Percentiles rank a stretch among this genome's conserved stretches.
Conservation (phyloP, 1,140 invertebrate species). For the Cheumatopsyche charites region DNA sequence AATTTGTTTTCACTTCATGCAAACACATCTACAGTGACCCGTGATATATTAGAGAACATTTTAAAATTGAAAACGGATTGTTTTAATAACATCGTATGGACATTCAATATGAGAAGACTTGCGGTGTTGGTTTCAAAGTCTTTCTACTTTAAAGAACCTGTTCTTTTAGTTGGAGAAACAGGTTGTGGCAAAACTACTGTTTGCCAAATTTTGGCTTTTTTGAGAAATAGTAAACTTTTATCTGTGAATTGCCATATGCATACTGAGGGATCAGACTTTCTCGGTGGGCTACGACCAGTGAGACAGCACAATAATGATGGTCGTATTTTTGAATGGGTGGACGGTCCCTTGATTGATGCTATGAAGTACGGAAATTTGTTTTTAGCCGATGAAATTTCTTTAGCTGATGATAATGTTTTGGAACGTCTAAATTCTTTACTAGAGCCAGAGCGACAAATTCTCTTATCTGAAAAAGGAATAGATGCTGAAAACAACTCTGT, state of each 20-base stretch:
- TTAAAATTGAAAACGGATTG: slow-evolving; percentile 60
- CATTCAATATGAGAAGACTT: slow-evolving; percentile 86
- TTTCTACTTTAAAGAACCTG: slow-evolving; percentile 90
- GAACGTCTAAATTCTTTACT: slow-evolving; percentile 96
- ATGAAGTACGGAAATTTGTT: slow-evolving; percentile 90
- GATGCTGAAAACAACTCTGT: slow-evolving; percentile 59
- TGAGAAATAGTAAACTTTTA: slow-evolving; percentile 70
- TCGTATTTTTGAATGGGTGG: slow-evolving; percentile 95
- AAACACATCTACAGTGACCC: slow-evolving; percentile 79
- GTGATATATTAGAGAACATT: slow-evolving; percentile 72
- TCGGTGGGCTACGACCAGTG: slow-evolving; percentile 93
- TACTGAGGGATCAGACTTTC: slow-evolving; percentile 96
- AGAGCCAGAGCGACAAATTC: slow-evolving; percentile 89
- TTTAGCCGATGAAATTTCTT: slow-evolving; percentile 97
- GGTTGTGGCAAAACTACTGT: slow-evolving; percentile 99
- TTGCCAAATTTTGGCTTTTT: slow-evolving; percentile 83
- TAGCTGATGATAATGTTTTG: slow-evolving; percentile 98
- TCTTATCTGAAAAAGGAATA: slow-evolving; percentile 88
- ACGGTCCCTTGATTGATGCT: slow-evolving; percentile 91
- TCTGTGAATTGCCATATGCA: slow-evolving; percentile 98
- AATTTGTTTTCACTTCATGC: slow-evolving; percentile 78
- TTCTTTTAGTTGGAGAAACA: slow-evolving; percentile 96
- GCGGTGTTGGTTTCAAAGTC: slow-evolving; percentile 92
- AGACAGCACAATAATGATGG: slow-evolving; percentile 67
- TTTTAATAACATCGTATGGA: slow-evolving; percentile 92